Evolutionary conservation across 2,888 invertebrate species (phyloP), one percentile per base, ranked within the genome.

Genomic region (Caenorhabditis sp.): DNA sequence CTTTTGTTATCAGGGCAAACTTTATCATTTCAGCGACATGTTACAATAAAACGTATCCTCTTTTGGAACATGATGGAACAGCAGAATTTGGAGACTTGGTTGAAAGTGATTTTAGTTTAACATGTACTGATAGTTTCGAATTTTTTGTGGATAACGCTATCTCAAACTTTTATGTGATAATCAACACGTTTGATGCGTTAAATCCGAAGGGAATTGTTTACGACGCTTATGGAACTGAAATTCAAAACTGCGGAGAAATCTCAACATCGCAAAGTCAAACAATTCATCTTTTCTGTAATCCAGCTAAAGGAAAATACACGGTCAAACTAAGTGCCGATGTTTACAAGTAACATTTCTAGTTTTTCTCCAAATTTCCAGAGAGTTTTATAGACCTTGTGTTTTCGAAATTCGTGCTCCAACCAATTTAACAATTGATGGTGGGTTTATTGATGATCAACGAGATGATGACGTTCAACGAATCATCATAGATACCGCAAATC

Each of bases 351-450:
- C 5, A 31, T 10, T 10, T 31, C 10, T 10, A 6, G 5, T 31
- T 31, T 10, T 31, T 31, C 31, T 31, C 4, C 31, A n/a, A n/a
- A n/a, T n/a, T n/a, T n/a, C n/a, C n/a, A n/a, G n/a, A n/a, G n/a
- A 31, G 14, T 24, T 23, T 59, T 74, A 58, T 58, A 81, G 79
- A n/a, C 61, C 62, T 10, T 82, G 80, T 54, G 27, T 63, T 17
- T 64, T 79, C 31, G 61, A 68, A 49, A 70, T 81, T 36, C 62
- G 59, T n/a, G 66, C 80, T n/a, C 67, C 62, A 5, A 83, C 80
- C 0, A 54, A 58, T 12, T 68, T 82, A 3, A 66, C 77, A 14
- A 58, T 78, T 10, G 81, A 83, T 62, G 83, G 83, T 43, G 83
- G 83, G 10, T 83, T 83, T 59, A 78, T 83, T 19, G 49, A 62